Conservation (phyloP, 2,888 invertebrate genomes). For the Eumerus sabulonum region DNA sequence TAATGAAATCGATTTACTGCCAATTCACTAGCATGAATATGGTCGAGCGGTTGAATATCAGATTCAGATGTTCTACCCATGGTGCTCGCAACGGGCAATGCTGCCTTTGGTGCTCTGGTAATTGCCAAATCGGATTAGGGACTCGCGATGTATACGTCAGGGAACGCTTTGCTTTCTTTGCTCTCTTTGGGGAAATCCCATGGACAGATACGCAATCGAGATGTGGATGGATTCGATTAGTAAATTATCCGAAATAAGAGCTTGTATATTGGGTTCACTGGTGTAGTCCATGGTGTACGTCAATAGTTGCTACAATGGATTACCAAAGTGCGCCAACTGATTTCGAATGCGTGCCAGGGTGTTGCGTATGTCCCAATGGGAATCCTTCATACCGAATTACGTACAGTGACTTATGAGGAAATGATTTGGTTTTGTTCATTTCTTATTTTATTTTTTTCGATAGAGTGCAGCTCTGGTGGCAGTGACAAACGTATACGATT, state of each 20-base stretch:
- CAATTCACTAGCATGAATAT: slow-evolving; percentile 27
- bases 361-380: no score
- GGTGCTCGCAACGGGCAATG: slow-evolving; percentile 16
- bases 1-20: slow-evolving; percentile 32
- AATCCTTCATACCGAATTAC: no score
- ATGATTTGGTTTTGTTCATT: background rate
- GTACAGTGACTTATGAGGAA: no score
- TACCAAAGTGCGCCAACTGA: slow-evolving; percentile 32
- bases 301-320: slow-evolving; percentile 39
- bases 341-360: slow-evolving; percentile 11
- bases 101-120: slow-evolving; percentile 46
- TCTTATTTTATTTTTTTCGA: slow-evolving; percentile 16
- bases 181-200: no score
- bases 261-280: slow-evolving; percentile 18
- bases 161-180: background rate
- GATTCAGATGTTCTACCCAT: slow-evolving; percentile 26
- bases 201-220: slow-evolving; percentile 13
- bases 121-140: slow-evolving; percentile 66
- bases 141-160: slow-evolving; percentile 47
- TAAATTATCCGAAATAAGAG: slow-evolving; percentile 49
- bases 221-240: slow-evolving; percentile 14
- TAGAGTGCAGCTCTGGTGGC: slow-evolving; percentile 94
- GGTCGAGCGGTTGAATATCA: slow-evolving; percentile 40
- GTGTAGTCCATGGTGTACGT: slow-evolving; percentile 39
- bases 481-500: slow-evolving; percentile 90